Base-by-base conservation (phyloP, 1,140 invertebrate species). In the Drosophila pandora region DNA sequence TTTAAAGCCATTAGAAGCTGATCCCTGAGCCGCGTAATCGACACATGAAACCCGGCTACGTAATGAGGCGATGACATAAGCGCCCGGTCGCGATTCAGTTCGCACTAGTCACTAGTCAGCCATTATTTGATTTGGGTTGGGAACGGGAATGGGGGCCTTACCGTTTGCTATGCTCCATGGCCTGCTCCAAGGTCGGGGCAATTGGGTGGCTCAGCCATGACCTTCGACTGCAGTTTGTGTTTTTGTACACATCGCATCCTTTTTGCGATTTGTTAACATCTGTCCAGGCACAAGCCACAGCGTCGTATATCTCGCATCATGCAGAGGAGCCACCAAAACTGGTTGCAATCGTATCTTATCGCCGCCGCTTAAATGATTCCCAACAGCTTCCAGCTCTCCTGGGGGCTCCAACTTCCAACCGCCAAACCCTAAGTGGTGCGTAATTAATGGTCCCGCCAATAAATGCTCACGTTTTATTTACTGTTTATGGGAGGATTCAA, bases 381-480 rank as follows among this genome's bases (percentile, higher is more conserved):
- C 52, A 74, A 74, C 63, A 65, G 74, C 69, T 83, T 52, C 69
- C 78, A 72, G 55, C 30, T 61, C 59, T 73, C 70, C 70, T 55
- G 69, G 58, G 34, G 52, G 70, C 69, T 67, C 25, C 25, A 7
- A 22, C 43, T 47, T 21, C 5, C 41, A 21, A 43, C 41, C 5
- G 17, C 7, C 41, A 7, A 54, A 8, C 55, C 74, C 76, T 83
- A 83, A 83, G 75, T 62, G 71, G 65, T 55, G 55, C 68, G 73
- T 87, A 88, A 87, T 87, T 87, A 87, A 87, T 87, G 83, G 59
- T 50, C 67, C 58, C 21, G 12, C 64, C 81, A 80, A 76, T 70
- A 76, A 84, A 84, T 68, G 80, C 78, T 75, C 69, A 70, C 82
- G 74, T 87, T 85, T 87, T 87, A 76, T 88, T 87, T 87, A 82